phyloP scores from a whole-genome alignment of 2,888 invertebrate genomes.

The Therioaphis trifolii region DNA sequence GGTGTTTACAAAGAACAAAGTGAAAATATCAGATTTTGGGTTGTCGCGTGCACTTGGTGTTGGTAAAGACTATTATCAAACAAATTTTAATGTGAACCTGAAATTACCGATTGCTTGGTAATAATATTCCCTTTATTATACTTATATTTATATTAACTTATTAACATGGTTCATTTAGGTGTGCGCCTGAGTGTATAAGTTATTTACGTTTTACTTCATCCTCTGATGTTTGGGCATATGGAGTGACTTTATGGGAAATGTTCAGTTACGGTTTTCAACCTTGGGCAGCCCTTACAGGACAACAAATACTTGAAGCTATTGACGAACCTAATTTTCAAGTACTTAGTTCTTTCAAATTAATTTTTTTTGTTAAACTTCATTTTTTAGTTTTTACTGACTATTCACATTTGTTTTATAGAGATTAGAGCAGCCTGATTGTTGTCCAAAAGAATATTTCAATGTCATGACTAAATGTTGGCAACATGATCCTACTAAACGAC shows the following conservation, averaged over 20 bases:
- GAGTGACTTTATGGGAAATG: conserved; percentile 99
- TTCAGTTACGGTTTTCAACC: conserved; percentile 99
- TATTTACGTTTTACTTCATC: conserved; percentile 95
- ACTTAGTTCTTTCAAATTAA: conserved; percentile 44
- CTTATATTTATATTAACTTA: background rate
- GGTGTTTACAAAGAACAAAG: conserved; percentile 94
- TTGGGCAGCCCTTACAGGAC: conserved; percentile 94
- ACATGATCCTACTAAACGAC: conserved; percentile 88
- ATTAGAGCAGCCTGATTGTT: conserved; percentile 92
- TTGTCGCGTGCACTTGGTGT: conserved; percentile 94
- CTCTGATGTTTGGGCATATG: conserved; percentile 98
- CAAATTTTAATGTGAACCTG: conserved; percentile 96
- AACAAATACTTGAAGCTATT: conserved; percentile 94
- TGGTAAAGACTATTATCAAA: conserved; percentile 98
- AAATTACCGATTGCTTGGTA: conserved; percentile 98
- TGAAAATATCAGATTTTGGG: conserved; percentile 98
- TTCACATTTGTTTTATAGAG: conserved; percentile 73
- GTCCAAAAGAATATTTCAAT: conserved; percentile 90
- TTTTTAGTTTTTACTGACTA: too few relatives aligned
- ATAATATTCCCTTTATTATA: conserved; percentile 66
- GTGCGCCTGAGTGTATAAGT: conserved; percentile 97
- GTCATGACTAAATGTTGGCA: conserved; percentile 97
- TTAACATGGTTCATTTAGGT: conserved; percentile 72
- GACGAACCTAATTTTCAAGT: conserved; percentile 90
- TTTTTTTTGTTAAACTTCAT: conserved; percentile 1